Evolutionary conservation across 92 coral and sea anemone genomes (phyloP).

Genomic region (Plumapathes pennacea): DNA sequence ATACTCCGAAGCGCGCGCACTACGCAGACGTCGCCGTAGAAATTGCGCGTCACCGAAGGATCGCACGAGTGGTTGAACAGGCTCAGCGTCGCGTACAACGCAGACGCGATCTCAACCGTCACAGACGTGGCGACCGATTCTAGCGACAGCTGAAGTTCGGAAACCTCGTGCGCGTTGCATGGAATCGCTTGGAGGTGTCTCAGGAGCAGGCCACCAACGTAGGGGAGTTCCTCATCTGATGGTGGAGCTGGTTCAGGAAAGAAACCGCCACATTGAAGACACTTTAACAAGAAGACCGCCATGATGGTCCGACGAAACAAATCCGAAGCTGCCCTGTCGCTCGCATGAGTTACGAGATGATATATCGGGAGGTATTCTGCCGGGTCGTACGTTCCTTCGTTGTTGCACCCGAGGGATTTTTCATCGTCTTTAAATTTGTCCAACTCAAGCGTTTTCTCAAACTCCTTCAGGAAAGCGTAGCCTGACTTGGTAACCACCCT

Average conservation of each 20-base stretch:
- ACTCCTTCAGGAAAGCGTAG: conserved; percentile 40
- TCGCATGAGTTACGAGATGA: conserved; percentile 82
- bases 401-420: conserved; percentile 27
- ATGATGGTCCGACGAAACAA: conserved; percentile 82
- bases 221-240: conserved; percentile 34
- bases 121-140: conserved; percentile 86
- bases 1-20: conserved; percentile 79
- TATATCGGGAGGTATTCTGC: conserved; percentile 74
- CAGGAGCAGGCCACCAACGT: conserved; percentile 73
- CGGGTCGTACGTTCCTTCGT: conserved; percentile 58
- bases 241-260: conserved; percentile 14
- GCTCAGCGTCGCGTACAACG: conserved; percentile 86
- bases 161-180: conserved; percentile 95
- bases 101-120: conserved; percentile 89
- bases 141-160: conserved; percentile 74
- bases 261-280: conserved; percentile 62
- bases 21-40: conserved; percentile 90
- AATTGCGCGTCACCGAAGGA: conserved; percentile 89
- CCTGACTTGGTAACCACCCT: conserved; percentile 83
- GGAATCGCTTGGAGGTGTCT: conserved; percentile 90
- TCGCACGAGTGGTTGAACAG: conserved; percentile 95
- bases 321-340: conserved; percentile 69
- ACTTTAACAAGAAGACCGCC: conserved; percentile 72
- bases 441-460: conserved; percentile 12
- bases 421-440: conserved; percentile 10